Evolutionary conservation across 2,888 invertebrate species (phyloP).

Genomic region (Meiosimyza decipiens): DNA sequence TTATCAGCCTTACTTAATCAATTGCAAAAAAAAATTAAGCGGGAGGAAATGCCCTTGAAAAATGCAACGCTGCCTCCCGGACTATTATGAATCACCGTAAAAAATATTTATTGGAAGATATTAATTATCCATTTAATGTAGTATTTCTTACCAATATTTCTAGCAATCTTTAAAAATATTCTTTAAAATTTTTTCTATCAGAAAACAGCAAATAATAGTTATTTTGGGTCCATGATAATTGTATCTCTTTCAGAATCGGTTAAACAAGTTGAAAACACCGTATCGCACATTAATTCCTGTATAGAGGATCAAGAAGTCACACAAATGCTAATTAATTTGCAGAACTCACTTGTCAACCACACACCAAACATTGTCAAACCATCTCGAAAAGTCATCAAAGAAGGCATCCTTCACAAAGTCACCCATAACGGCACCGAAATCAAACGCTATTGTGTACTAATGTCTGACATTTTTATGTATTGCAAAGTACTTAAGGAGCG

Average conservation of each 20-base stretch:
- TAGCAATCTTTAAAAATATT: too few relatives aligned
- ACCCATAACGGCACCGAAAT: conserved; percentile 67
- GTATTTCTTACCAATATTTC: too few relatives aligned
- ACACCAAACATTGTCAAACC: conserved; percentile 75
- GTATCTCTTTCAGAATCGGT: conserved; percentile 70
- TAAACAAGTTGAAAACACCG: conserved; percentile 75
- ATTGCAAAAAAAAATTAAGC: too few relatives aligned
- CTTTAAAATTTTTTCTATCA: too few relatives aligned
- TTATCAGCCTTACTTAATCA: too few relatives aligned
- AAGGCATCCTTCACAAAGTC: conserved; percentile 74
- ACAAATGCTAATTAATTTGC: conserved; percentile 75
- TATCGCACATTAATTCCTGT: conserved; percentile 78
- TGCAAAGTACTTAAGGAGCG: conserved; percentile 73
- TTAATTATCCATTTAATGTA: too few relatives aligned
- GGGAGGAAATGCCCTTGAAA: too few relatives aligned
- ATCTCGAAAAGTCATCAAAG: conserved; percentile 74
- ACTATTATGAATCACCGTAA: too few relatives aligned
- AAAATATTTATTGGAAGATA: too few relatives aligned
- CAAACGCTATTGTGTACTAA: conserved; percentile 76
- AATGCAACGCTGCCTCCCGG: too few relatives aligned
- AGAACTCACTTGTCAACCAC: conserved; percentile 72
- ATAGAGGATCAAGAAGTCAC: conserved; percentile 80
- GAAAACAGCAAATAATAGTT: too few relatives aligned
- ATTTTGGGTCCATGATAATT: too few relatives aligned
- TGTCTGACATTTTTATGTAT: conserved; percentile 80